These are phyloP conservation scores for Caenorhabditis brenneri DNA, from an alignment of 1,140 invertebrate species.

Conservation along the genomic window DNA sequence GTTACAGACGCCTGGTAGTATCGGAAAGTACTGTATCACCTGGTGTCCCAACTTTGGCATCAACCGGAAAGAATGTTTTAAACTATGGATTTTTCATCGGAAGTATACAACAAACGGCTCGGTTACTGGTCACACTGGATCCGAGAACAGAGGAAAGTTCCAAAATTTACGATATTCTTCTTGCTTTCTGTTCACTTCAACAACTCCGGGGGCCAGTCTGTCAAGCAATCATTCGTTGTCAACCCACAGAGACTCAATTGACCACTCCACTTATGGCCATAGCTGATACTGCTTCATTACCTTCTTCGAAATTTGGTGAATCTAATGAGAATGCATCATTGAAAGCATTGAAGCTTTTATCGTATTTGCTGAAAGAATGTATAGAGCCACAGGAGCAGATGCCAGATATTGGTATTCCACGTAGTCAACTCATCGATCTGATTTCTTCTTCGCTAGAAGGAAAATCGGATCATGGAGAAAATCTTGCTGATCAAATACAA, in stretches of 20 bases:
- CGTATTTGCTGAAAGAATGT: conserved; percentile 1
- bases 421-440: background rate
- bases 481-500: background rate
- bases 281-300: background rate
- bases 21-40: conserved; percentile 37
- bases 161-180: conserved; percentile 55
- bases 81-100: conserved; percentile 60
- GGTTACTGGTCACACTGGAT: conserved; percentile 56
- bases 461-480: background rate
- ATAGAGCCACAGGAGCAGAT: conserved; percentile 16
- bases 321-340: background rate
- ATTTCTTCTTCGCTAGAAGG: background rate
- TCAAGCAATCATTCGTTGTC: conserved; percentile 45
- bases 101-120: conserved; percentile 60
- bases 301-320: background rate
- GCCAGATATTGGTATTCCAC: background rate
- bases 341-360: background rate
- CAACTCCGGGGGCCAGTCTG: conserved; percentile 44
- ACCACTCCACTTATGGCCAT: background rate
- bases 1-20: conserved; percentile 61
- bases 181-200: conserved; percentile 55
- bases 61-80: conserved; percentile 58
- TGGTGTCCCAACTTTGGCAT: background rate
- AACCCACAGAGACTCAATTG: conserved; percentile 15
- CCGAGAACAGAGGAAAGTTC: conserved; percentile 58